Evolutionary conservation across 2,113 vertebrate genomes (phyloP), one percentile per base, ranked within the genome.

Genomic region (Melozone crissalis): DNA sequence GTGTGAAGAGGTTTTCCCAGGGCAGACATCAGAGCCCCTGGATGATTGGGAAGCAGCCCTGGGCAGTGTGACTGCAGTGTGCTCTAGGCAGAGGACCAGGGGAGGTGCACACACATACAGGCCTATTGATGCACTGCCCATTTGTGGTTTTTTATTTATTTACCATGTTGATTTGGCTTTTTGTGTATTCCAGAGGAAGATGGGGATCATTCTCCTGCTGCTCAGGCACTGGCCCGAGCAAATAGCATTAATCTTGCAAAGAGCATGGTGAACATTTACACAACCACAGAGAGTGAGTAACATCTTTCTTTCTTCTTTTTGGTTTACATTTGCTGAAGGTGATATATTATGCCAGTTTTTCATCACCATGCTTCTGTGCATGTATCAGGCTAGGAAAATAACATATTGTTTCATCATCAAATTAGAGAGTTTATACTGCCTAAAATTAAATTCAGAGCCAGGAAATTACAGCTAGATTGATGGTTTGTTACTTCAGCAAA

Each of bases 231-330:
- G 93, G 89, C 88, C 58, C 94, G 69, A 68, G 76, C 92, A 74
- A 96, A 96, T 33, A 94, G 49, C 57, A 71, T 91, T 71, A 95
- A 83, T 68, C 95, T 97, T 57, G 95, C 96, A 49, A 98, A 97
- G 87, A 98, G 98, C 92, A 97, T 97, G 97, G 97, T 98, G 90
- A 98, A 98, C 91, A 93, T 98, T 94, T 97, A 97, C 72, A 97
- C 97, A 75, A 97, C 93, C 75, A 95, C 95, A 27, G 98, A 98
- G 65, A 97, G 98, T 98, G 90, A 97, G 98, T 97, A 78, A 27
- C 30, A 14, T 54, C 62, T 84, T 88, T 63, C 35, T 90, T 76
- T 93, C n/a, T 90, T 68, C 69, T 79, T 91, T 88, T 84, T 68
- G 43, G 33, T 84, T 88, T 75, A 41, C 30, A 4, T 81, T 95